Conservation (phyloP, 2,888 invertebrate species). For the Anoplius nigerrimus region DNA sequence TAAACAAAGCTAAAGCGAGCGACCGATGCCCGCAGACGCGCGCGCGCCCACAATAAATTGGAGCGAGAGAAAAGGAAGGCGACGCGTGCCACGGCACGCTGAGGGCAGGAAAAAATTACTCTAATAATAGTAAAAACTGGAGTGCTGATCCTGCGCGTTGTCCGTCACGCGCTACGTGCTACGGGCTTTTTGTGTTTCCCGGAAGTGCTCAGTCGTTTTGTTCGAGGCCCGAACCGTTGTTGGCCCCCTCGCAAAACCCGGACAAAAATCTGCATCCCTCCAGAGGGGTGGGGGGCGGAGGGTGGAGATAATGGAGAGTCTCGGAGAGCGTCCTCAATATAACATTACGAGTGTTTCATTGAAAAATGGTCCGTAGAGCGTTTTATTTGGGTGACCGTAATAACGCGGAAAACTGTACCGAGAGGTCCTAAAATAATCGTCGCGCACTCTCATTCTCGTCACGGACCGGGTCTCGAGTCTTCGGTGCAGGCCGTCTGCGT, state of each 20-base stretch:
- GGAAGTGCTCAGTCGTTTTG: conserved; percentile 21
- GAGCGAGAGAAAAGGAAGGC: conserved; percentile 45
- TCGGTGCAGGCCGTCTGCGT: background rate
- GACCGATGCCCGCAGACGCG: conserved; percentile 4
- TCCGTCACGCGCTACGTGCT: conserved; percentile 14
- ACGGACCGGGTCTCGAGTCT: too few relatives aligned
- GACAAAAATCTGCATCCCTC: conserved; percentile 7
- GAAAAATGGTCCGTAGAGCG: conserved; percentile 63
- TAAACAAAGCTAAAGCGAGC: conserved; percentile 33
- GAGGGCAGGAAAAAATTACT: conserved; percentile 65
- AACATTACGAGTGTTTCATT: conserved; percentile 62
- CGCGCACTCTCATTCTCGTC: conserved; percentile 8
- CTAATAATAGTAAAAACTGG: conserved; percentile 73
- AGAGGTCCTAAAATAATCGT: conserved; percentile 54
- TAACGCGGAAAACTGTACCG: conserved; percentile 70
- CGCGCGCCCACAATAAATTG: conserved; percentile 62
- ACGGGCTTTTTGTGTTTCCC: conserved; percentile 39
- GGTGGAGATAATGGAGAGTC: conserved; percentile 9
- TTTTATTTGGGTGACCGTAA: conserved; percentile 73
- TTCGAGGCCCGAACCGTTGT: background rate
- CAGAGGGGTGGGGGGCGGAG: too few relatives aligned
- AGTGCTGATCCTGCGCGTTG: conserved; percentile 43
- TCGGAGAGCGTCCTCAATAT: conserved; percentile 54
- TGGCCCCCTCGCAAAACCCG: background rate
- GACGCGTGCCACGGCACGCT: conserved; percentile 49